phyloP scores from a whole-genome alignment of 2,888 invertebrate genomes.

The Agelastica alni region DNA sequence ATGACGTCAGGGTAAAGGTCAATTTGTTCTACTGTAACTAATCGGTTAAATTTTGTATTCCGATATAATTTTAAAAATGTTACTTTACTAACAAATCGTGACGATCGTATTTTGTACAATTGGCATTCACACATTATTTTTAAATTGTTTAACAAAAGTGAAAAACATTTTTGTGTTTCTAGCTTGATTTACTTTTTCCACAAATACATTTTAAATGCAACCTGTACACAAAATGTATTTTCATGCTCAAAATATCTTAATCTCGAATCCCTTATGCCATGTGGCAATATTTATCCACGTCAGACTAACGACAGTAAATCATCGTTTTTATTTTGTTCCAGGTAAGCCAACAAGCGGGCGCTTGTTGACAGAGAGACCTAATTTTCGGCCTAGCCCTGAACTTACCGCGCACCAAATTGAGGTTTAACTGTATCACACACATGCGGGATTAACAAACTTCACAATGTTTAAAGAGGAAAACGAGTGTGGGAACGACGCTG shows the following conservation, averaged over 20 bases:
- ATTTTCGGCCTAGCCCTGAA: constrained; percentile 19
- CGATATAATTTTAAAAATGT: too few relatives aligned
- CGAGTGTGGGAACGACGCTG: constrained; percentile 30
- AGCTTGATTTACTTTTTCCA: too few relatives aligned
- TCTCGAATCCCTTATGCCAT: neutral
- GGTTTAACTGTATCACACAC: constrained; percentile 35
- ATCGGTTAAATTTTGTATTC: too few relatives aligned
- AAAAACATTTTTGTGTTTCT: too few relatives aligned
- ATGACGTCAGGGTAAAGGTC: too few relatives aligned
- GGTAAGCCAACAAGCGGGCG: constrained; percentile 27
- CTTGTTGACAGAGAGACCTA: constrained; percentile 16
- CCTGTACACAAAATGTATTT: too few relatives aligned
- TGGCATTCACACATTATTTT: too few relatives aligned
- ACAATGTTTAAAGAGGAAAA: constrained; percentile 35
- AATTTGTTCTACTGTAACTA: too few relatives aligned
- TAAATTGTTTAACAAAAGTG: too few relatives aligned
- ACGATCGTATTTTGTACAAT: too few relatives aligned
- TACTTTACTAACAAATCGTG: too few relatives aligned
- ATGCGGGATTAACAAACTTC: constrained; percentile 36
- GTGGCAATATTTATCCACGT: constrained; percentile 34
- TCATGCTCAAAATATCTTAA: constrained; percentile 2
- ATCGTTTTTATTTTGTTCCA: constrained; percentile 32
- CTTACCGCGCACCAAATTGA: constrained; percentile 30
- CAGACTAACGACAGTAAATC: constrained; percentile 21
- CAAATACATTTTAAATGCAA: too few relatives aligned